These are phyloP conservation scores for Glaucopsyche alexis DNA, from an alignment of 2,888 invertebrate species.

Conservation along the genomic window DNA sequence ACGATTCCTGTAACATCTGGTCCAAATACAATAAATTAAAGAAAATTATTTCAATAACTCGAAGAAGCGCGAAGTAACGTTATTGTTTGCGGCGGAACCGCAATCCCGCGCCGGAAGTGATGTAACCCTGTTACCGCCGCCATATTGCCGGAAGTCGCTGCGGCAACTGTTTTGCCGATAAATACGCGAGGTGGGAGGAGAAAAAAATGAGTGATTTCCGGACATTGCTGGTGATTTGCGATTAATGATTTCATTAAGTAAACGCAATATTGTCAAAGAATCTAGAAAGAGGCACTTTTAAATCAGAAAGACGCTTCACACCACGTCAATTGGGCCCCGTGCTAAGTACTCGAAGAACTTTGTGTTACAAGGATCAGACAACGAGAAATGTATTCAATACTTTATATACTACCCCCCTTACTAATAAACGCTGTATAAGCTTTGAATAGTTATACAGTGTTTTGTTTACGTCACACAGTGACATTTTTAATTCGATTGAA, in stretches of 20 bases:
- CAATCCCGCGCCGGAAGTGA: constrained; percentile 62
- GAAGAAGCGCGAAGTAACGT: constrained; percentile 4
- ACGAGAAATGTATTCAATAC: too few relatives aligned
- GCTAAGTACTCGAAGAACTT: too few relatives aligned
- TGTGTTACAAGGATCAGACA: too few relatives aligned
- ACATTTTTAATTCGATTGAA: too few relatives aligned
- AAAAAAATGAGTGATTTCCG: neutral
- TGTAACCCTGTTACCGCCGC: constrained; percentile 53
- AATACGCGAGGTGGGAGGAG: constrained; percentile 8
- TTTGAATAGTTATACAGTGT: too few relatives aligned
- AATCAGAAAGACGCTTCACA: too few relatives aligned
- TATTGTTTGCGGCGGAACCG: constrained; percentile 51
- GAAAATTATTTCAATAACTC: neutral
- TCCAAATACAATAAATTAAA: neutral
- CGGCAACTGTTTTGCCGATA: constrained; percentile 35
- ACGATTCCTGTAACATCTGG: neutral
- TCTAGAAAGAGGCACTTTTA: neutral
- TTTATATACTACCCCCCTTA: too few relatives aligned
- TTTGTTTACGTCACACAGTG: too few relatives aligned
- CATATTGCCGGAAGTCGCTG: constrained; percentile 36
- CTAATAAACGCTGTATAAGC: too few relatives aligned
- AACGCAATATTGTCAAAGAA: neutral
- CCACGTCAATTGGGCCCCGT: too few relatives aligned
- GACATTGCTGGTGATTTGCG: neutral
- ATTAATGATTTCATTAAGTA: neutral